Conservation (phyloP, 2,797 vertebrate genomes). For the Euphonia xanthogaster region DNA sequence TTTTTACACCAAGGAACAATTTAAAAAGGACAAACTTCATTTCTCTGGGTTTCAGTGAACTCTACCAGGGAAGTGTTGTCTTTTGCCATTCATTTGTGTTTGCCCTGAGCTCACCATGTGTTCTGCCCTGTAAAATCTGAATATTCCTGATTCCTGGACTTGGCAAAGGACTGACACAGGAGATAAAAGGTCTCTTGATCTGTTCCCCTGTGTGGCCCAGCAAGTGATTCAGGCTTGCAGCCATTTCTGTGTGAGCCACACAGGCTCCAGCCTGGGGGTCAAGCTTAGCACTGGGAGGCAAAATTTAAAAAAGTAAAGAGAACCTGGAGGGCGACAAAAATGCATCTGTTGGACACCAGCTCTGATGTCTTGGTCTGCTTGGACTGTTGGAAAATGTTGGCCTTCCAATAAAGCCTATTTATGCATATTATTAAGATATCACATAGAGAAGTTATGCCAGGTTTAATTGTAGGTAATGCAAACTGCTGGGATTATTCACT, state of each 20-base stretch:
- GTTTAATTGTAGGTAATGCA: neutral
- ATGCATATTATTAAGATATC: neutral
- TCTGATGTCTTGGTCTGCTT: neutral
- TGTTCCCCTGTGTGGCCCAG: neutral
- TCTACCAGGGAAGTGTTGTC: neutral
- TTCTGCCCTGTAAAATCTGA: neutral
- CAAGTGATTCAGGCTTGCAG: neutral
- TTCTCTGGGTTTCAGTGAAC: conserved; percentile 8
- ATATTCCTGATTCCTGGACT: neutral
- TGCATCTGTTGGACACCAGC: fast-evolving
- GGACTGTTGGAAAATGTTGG: neutral
- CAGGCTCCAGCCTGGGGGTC: neutral
- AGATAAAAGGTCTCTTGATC: neutral
- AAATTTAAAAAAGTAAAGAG: neutral
- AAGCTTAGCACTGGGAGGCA: neutral
- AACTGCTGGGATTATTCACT: neutral
- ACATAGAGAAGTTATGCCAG: neutral
- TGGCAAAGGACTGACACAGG: neutral
- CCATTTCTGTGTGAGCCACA: neutral
- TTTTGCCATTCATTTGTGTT: neutral
- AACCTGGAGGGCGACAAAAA: neutral
- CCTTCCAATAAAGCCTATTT: neutral
- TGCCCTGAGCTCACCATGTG: neutral
- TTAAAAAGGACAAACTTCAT: conserved; percentile 13
- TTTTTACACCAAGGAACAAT: conserved; percentile 29